Conservation (phyloP, 2,797 vertebrate species). For the Hoplostethus atlanticus region DNA sequence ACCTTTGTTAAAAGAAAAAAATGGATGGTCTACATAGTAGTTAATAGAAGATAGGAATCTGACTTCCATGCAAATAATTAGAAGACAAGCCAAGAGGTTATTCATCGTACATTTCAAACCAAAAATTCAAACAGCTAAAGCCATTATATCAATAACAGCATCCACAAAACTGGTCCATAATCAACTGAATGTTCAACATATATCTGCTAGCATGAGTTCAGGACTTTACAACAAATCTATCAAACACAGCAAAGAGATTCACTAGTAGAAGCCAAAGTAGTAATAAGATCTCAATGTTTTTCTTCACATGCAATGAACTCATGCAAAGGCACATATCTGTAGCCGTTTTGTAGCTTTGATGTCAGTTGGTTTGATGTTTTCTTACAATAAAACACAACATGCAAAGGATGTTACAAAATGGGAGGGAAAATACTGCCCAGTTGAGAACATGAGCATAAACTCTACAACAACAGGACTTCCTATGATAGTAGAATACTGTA, state of each 20-base stretch:
- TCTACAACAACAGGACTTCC: conserved; percentile 4
- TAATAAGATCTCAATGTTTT: conserved; percentile 65
- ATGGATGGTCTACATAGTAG: conserved; percentile 67
- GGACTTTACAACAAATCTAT: conserved; percentile 38
- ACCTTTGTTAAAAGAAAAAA: conserved; percentile 57
- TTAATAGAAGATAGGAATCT: conserved; percentile 76
- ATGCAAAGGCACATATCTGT: conserved; percentile 81
- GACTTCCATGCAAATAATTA: conserved; percentile 78
- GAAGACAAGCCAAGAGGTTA: conserved; percentile 65
- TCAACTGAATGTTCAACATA: conserved; percentile 48
- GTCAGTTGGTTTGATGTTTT: conserved; percentile 76
- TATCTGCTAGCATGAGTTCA: conserved; percentile 65
- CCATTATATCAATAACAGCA: conserved; percentile 35
- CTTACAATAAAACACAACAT: conserved; percentile 78
- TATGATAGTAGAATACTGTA: conserved; percentile 21
- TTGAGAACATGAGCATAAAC: conserved; percentile 4
- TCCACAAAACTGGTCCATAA: conserved; percentile 18
- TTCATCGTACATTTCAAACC: conserved; percentile 50
- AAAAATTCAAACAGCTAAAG: conserved; percentile 47
- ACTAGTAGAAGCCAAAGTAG: conserved; percentile 73
- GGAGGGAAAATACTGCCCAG: conserved; percentile 55
- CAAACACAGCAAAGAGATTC: conserved; percentile 61
- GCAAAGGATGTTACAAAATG: conserved; percentile 83
- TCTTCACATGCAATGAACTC: conserved; percentile 85
- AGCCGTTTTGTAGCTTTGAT: conserved; percentile 62